A percentile compares a stretch with the other conserved stretches of the same genome.
These are phyloP conservation scores for Heteractis magnifica DNA, from an alignment of 92 coral and sea anemone genomes.

Conservation along the genomic window DNA sequence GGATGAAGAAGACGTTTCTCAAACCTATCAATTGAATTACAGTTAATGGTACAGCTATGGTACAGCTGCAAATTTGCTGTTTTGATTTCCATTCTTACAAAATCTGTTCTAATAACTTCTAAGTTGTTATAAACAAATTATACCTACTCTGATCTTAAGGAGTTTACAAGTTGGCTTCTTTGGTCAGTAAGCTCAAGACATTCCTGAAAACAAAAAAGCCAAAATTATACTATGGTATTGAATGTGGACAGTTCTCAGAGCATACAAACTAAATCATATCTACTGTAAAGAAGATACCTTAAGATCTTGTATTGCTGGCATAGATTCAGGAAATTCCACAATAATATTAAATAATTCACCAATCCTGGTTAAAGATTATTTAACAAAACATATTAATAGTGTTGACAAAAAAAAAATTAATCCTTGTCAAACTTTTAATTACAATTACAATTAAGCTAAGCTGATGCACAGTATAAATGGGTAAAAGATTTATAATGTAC, in stretches of 20 bases:
- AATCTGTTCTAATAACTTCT: too few relatives aligned
- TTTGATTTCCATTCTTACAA: neutral
- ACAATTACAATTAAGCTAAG: neutral
- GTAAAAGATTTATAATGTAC: constrained; percentile 19
- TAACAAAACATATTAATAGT: neutral
- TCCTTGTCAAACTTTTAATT: neutral
- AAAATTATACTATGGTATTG: neutral
- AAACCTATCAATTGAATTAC: constrained; percentile 50
- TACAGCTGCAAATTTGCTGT: neutral
- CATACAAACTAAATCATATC: neutral
- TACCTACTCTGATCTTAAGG: constrained; percentile 88
- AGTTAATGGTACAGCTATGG: neutral
- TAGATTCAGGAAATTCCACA: constrained; percentile 96
- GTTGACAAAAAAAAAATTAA: neutral
- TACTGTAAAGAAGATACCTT: constrained; percentile 53
- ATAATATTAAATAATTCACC: constrained; percentile 88
- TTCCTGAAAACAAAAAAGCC: constrained; percentile 49
- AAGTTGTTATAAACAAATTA: too few relatives aligned
- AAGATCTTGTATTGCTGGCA: constrained; percentile 88
- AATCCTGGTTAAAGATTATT: constrained; percentile 48
- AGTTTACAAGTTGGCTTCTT: constrained; percentile 77
- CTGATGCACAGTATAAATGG: neutral
- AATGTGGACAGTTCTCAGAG: constrained; percentile 50
- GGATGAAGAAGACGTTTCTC: constrained; percentile 98
- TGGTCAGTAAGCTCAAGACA: constrained; percentile 94